Conservation (phyloP, 2,797 vertebrate genomes). For the Muraenolepis orangiensis region DNA sequence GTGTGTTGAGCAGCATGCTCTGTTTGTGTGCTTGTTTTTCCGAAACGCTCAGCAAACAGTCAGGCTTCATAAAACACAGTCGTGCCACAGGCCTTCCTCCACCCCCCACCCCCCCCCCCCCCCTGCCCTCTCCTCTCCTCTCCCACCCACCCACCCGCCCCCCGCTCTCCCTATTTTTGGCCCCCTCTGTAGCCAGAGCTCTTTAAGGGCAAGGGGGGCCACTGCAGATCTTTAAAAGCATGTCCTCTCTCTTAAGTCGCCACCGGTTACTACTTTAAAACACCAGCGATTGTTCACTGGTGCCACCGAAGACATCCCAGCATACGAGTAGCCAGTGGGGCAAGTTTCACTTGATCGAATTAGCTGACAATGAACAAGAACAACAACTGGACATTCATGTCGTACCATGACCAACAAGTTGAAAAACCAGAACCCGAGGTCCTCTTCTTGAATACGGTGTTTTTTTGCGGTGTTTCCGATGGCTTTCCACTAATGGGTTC, state of each 20-base stretch:
- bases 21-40: conserved; percentile 50
- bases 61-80: conserved; percentile 53
- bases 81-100: conserved; percentile 38
- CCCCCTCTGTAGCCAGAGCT: not conserved
- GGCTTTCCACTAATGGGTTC: not conserved
- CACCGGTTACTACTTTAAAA: not conserved
- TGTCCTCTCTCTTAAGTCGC: not conserved
- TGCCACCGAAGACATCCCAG: not conserved
- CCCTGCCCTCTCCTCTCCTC: not conserved
- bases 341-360: not conserved
- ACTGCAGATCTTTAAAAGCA: not conserved
- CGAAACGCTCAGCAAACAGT: conserved; percentile 53
- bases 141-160: not conserved
- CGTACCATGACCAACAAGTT: not conserved
- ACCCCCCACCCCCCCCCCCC: not conserved
- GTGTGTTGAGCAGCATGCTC: conserved; percentile 17
- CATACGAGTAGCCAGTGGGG: no score
- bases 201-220: not conserved
- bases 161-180: not conserved
- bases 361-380: not conserved
- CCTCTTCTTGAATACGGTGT: not conserved
- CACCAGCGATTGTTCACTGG: not conserved
- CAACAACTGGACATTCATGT: not conserved
- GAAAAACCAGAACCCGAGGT: not conserved
- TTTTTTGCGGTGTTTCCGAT: not conserved